Conservation (phyloP, 2,888 invertebrate genomes). For the Perithous albicinctus region DNA sequence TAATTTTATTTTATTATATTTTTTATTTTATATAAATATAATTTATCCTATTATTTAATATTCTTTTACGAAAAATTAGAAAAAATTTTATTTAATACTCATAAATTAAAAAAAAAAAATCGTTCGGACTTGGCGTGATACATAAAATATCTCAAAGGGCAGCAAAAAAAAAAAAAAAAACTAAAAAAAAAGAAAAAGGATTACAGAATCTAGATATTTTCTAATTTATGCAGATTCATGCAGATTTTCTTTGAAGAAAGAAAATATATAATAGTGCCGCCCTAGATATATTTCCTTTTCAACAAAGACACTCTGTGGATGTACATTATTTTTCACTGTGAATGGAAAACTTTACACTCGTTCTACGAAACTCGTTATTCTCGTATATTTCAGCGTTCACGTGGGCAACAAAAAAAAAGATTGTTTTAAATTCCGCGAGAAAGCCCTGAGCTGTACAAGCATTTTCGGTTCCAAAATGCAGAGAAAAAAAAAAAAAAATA, state of each 20-base stretch:
- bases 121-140: too few relatives aligned
- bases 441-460: not conserved
- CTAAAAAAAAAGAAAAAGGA: too few relatives aligned
- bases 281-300: not conserved
- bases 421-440: not conserved
- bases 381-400: constrained; percentile 9
- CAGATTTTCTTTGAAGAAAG: not conserved
- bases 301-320: constrained; percentile 10
- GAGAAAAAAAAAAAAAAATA: not conserved
- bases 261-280: not conserved
- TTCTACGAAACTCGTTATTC: constrained; percentile 4
- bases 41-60: too few relatives aligned
- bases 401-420: constrained; percentile 8
- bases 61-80: too few relatives aligned
- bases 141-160: too few relatives aligned
- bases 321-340: constrained; percentile 11
- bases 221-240: not conserved
- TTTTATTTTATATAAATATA: too few relatives aligned
- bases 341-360: constrained; percentile 16
- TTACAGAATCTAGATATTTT: not conserved
- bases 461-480: not conserved
- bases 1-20: too few relatives aligned
- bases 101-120: too few relatives aligned
- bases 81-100: too few relatives aligned
- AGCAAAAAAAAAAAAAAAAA: too few relatives aligned